Conservation (phyloP, 2,113 vertebrate species). For the Cololabis saira region DNA sequence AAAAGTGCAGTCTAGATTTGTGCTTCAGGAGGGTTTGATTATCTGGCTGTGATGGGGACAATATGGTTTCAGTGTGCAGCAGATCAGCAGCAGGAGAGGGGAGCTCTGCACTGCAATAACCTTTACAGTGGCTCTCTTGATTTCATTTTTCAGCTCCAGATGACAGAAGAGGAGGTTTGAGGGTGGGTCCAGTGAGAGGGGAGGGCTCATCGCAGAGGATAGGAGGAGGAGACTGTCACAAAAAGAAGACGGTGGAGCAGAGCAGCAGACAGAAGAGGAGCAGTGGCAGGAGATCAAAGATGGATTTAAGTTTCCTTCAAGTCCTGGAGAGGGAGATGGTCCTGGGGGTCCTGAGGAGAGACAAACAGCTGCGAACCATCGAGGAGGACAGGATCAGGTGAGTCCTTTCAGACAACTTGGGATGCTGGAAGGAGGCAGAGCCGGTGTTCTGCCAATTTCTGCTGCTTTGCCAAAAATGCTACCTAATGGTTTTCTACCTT, state of each 20-base stretch:
- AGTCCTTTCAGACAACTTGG: not conserved
- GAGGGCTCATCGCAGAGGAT: slow-evolving; percentile 15
- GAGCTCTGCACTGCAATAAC: slow-evolving; percentile 1
- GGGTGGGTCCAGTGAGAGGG: slow-evolving; percentile 11
- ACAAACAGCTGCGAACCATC: slow-evolving; percentile 80
- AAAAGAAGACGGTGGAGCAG: slow-evolving; percentile 13
- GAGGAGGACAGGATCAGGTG: slow-evolving; percentile 92
- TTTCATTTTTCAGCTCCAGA: slow-evolving; percentile 27
- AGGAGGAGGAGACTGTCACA: slow-evolving; percentile 25
- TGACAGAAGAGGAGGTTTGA: slow-evolving; percentile 22
- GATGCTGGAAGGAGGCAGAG: slow-evolving; percentile 1
- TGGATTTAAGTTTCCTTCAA: slow-evolving; percentile 85
- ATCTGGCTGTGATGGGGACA: too few species aligned
- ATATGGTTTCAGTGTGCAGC: not conserved
- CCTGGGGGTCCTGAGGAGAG: slow-evolving; percentile 89
- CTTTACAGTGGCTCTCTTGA: not conserved
- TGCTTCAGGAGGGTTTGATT: slow-evolving; percentile 15
- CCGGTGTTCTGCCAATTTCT: too few species aligned
- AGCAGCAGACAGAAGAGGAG: slow-evolving; percentile 28
- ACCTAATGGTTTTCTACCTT: too few species aligned
- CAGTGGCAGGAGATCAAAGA: slow-evolving; percentile 26
- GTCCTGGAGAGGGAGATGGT: slow-evolving; percentile 84
- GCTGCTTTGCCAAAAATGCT: too few species aligned
- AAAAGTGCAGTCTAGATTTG: too few species aligned
- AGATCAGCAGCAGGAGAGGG: not conserved